phyloP scores from a whole-genome alignment of 2,113 vertebrate genomes.

The Chlorodrepanis virens region DNA sequence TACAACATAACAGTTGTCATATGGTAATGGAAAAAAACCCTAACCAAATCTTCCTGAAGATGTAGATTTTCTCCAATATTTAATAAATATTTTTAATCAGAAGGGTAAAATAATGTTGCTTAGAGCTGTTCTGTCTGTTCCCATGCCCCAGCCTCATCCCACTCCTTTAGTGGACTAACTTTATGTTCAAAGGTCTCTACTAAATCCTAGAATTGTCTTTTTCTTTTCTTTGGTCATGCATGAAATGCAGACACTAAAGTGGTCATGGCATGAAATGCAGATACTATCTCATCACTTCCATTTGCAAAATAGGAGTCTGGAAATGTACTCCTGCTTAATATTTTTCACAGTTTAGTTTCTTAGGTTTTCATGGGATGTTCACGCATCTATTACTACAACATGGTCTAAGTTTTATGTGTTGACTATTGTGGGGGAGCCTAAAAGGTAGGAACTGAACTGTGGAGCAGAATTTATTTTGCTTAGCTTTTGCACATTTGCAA shows the following conservation, averaged over 20 bases:
- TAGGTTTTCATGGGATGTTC: not conserved
- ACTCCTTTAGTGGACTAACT: not conserved
- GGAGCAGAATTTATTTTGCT: not conserved
- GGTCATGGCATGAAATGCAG: not conserved
- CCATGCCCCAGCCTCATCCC: not conserved
- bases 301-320: not conserved
- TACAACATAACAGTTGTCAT: not conserved
- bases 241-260: not conserved
- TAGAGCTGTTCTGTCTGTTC: not conserved
- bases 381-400: not conserved
- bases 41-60: not conserved
- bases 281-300: not conserved
- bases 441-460: not conserved
- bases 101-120: not conserved
- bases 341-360: not conserved
- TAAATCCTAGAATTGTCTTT: not conserved
- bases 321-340: not conserved
- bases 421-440: not conserved
- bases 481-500: not conserved
- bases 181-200: not conserved
- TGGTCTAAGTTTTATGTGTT: not conserved
- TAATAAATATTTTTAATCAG: not conserved
- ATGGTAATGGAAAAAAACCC: accelerated
- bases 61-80: not conserved
- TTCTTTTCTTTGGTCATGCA: not conserved